Evolutionary conservation across 2,113 vertebrate species (phyloP).

Genomic region (Gila orcuttii): DNA sequence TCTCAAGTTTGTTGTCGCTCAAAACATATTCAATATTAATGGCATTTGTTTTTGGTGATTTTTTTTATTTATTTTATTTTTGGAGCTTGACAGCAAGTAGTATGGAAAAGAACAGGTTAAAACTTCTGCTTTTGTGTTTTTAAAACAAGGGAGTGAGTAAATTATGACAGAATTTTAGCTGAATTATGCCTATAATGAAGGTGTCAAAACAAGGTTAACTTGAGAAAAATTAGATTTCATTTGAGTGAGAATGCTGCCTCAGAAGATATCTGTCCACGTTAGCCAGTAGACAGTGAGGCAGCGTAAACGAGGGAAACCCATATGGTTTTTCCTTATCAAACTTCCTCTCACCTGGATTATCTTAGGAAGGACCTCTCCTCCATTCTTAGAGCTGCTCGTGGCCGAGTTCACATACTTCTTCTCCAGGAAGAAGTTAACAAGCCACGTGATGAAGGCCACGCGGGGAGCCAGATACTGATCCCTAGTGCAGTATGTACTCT

Average conservation of each 20-base stretch:
- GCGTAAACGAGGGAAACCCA: no score
- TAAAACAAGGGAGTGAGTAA: background rate
- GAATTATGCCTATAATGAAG: background rate
- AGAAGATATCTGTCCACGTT: background rate
- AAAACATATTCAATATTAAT: background rate
- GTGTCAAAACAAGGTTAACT: background rate
- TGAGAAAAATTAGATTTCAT: background rate
- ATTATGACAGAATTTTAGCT: background rate
- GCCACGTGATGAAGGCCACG: constrained; percentile 97
- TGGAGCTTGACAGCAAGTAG: background rate
- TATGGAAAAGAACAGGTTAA: background rate
- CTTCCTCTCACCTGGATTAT: constrained; percentile 85
- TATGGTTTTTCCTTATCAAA: background rate
- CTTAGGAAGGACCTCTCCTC: constrained; percentile 90
- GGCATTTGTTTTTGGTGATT: no score
- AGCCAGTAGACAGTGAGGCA: background rate
- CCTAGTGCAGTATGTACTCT: constrained; percentile 91
- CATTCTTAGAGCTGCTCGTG: constrained; percentile 86
- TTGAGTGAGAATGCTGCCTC: background rate
- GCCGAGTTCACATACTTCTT: constrained; percentile 90
- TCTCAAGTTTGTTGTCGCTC: no score
- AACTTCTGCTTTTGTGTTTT: background rate
- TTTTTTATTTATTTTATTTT: background rate
- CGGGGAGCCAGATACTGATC: constrained; percentile 95
- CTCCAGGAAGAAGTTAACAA: constrained; percentile 98